Conservation (phyloP, 2,797 vertebrate genomes). For the Esox lucius region DNA sequence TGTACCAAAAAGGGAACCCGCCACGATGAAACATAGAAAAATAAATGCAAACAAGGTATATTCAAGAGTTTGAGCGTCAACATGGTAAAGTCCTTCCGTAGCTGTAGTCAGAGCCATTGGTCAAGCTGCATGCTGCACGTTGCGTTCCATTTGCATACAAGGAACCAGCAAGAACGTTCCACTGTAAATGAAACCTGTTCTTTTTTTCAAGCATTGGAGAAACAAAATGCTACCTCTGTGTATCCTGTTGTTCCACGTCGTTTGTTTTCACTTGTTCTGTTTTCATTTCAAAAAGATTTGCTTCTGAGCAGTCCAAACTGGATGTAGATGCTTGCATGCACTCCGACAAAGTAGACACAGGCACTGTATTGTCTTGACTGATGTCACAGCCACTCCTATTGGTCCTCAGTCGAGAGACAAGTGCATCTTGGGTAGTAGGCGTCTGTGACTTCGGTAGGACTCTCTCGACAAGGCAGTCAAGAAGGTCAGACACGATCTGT, state of each 20-base stretch:
- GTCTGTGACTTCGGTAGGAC: constrained; percentile 36
- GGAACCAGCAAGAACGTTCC: constrained; percentile 3
- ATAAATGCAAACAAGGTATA: constrained; percentile 58
- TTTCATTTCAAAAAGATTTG: constrained; percentile 7
- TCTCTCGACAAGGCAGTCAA: constrained; percentile 68
- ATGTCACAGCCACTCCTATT: constrained; percentile 49
- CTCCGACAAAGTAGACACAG: constrained; percentile 61
- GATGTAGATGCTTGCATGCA: constrained; percentile 72
- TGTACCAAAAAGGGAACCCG: constrained; percentile 55
- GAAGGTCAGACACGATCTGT: constrained; percentile 45
- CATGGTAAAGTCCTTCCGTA: constrained; percentile 31
- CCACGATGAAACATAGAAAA: constrained; percentile 50
- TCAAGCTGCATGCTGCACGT: constrained; percentile 35
- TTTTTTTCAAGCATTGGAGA: constrained; percentile 27
- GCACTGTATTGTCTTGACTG: constrained; percentile 70
- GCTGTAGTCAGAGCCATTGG: constrained; percentile 45
- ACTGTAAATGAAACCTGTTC: background rate
- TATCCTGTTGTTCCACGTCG: constrained; percentile 9
- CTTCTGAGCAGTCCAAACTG: constrained; percentile 50
- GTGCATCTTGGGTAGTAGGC: constrained; percentile 64
- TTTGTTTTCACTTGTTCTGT: constrained; percentile 8
- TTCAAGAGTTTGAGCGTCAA: constrained; percentile 50
- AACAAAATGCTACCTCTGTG: constrained; percentile 9
- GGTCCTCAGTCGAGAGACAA: constrained; percentile 60
- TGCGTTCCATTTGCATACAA: background rate